Base-by-base conservation (phyloP, 2,113 vertebrate genomes). In the Zootoca vivipara region DNA sequence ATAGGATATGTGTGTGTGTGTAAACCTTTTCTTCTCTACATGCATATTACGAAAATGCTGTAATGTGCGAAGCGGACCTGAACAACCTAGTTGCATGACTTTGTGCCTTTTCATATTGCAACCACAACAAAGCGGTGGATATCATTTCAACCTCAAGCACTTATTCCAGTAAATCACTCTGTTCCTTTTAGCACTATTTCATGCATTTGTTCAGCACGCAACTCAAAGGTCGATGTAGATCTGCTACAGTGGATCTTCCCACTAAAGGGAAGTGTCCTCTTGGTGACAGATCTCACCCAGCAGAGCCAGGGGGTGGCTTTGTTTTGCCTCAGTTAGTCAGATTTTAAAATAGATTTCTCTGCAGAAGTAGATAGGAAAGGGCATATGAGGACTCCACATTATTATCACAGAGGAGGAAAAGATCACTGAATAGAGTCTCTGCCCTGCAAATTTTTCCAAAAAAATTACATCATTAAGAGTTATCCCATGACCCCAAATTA, bases 251-350 rank as follows among this genome's bases (percentile, higher is more conserved):
- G 38, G 70, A 87, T 87, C 56, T 82, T 82, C 35, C 38, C 40
- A 22, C 52, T 64, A 22, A 78, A 79, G 35, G 62, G 33, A 89
- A 79, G 52, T 40, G 33, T 69, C 82, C 75, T 58, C n/a, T 72
- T 56, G 74, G 74, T 87, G 86, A 87, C 86, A 87, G 62, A 84
- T 69, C 82, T 56, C 73, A 83, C 73, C 42, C 87, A 84, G 42
- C 20, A 69, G 52, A 85, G 77, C 83, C 67, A 62, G 38, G 73
- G 77, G 77, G 67, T 72, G 52, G 70, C 40, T 89, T 85, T 79
- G 58, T 73, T 85, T 85, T 73, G 33, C 82, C 83, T 64, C 65
- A 35, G 67, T 80, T 80, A 64, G 67, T 89, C 67, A 67, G 70
- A 77, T 46, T 85, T 85, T 74, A 46, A 85, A 85, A 80, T 77